Conservation (phyloP, 1,140 invertebrate species). For the Hylaeus anthracinus region DNA sequence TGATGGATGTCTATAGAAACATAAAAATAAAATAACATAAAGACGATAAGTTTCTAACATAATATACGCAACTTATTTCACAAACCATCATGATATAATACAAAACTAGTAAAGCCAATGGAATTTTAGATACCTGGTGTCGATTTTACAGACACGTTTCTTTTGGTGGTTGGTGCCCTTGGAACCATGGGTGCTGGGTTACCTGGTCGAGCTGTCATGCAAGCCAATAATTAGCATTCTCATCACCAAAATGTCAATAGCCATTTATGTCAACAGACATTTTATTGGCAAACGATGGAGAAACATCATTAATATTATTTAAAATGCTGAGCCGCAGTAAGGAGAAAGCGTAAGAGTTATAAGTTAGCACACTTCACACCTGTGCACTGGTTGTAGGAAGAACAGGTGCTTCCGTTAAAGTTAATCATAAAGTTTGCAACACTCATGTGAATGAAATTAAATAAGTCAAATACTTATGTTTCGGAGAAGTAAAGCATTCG, state of each 20-base stretch:
- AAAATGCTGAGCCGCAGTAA: slow-evolving; percentile 35
- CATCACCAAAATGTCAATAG: slow-evolving; percentile 43
- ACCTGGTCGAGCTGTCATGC: slow-evolving; percentile 75
- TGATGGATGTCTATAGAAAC: not conserved
- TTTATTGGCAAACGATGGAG: slow-evolving; percentile 26
- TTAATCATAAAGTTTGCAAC: slow-evolving; percentile 27
- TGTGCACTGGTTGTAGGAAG: slow-evolving; percentile 25
- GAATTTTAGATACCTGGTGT: slow-evolving; percentile 65
- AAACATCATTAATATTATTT: slow-evolving; percentile 31
- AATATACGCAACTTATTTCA: not conserved
- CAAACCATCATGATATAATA: slow-evolving; percentile 16
- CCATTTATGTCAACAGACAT: slow-evolving; percentile 24
- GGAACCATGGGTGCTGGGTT: slow-evolving; percentile 55
- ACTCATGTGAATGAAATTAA: slow-evolving; percentile 3
- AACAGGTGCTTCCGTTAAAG: slow-evolving; percentile 30
- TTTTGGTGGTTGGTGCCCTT: slow-evolving; percentile 69
- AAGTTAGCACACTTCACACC: slow-evolving; percentile 27
- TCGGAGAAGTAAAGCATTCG: slow-evolving; percentile 7
- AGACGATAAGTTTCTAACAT: not conserved
- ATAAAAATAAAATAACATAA: not conserved
- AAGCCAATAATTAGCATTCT: slow-evolving; percentile 68
- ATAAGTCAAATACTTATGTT: slow-evolving; percentile 17
- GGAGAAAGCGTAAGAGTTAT: slow-evolving; percentile 50
- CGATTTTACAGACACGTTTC: slow-evolving; percentile 70
- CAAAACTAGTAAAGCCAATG: slow-evolving; percentile 48